Conservation (phyloP, 2,113 vertebrate genomes). For the Hypomesus transpacificus region DNA sequence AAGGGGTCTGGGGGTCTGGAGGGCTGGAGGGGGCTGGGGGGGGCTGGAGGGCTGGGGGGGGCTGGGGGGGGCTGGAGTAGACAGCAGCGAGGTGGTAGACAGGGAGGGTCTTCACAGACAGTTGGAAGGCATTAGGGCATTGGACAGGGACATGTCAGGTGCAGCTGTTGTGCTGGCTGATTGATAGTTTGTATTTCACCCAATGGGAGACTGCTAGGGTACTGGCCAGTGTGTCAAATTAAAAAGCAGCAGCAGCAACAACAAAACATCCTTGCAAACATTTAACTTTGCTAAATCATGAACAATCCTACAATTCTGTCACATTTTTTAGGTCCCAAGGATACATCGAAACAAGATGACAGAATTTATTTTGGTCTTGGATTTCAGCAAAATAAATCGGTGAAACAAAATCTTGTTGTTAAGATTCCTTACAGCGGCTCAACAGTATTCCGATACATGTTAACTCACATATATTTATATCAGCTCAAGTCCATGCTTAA, state of each 20-base stretch:
- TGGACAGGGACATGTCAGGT: conserved; percentile 93
- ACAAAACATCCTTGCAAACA: background rate
- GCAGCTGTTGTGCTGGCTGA: conserved; percentile 92
- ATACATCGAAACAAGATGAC: too few species aligned
- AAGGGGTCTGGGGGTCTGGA: conserved; percentile 12
- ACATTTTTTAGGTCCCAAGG: too few species aligned
- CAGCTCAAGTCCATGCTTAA: too few species aligned
- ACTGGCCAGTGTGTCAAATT: conserved; percentile 56
- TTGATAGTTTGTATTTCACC: conserved; percentile 90
- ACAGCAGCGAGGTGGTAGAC: conserved; percentile 73
- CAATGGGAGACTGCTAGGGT: conserved; percentile 55
- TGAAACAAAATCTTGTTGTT: too few species aligned
- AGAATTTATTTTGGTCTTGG: too few species aligned
- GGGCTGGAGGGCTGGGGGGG: conserved; percentile 1
- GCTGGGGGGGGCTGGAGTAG: conserved; percentile 40
- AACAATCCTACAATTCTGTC: too few species aligned
- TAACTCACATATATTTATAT: too few species aligned
- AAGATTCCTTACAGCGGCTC: too few species aligned
- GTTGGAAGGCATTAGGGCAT: conserved; percentile 90
- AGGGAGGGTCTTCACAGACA: conserved; percentile 81
- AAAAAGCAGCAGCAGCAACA: conserved; percentile 28
- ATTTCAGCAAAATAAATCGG: too few species aligned
- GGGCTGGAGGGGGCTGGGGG: conserved; percentile 49
- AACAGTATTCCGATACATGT: too few species aligned
- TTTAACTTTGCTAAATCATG: too few species aligned